Percentiles rank a stretch among this genome's conserved stretches.
Evolutionary conservation across 2,113 vertebrate genomes (phyloP).

Genomic region (Canis aureus): DNA sequence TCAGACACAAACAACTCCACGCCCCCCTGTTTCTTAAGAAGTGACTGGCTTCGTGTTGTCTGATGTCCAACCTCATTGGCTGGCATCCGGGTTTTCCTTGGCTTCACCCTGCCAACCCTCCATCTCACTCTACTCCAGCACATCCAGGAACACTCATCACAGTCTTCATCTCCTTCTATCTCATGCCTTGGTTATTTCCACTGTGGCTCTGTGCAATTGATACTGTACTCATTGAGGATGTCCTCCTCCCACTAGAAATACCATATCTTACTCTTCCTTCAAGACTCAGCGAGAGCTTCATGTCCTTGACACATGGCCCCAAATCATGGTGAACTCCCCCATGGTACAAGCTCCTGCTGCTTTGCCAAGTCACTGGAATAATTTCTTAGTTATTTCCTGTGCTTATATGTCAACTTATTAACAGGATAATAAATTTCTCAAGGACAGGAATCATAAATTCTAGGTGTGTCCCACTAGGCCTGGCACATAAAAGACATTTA

Average conservation of each 20-base stretch:
- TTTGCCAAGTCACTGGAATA: background rate
- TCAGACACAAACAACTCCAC: background rate
- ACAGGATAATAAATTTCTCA: slow-evolving; percentile 58
- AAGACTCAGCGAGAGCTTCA: background rate
- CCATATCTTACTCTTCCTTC: background rate
- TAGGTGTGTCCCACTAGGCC: background rate
- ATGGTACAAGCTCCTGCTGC: background rate
- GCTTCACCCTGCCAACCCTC: rapidly evolving
- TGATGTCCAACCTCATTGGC: background rate
- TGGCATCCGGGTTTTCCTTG: background rate
- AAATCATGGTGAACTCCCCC: background rate
- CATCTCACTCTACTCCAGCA: background rate
- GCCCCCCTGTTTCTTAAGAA: background rate
- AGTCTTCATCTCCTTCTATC: background rate
- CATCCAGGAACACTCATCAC: background rate
- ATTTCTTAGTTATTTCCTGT: slow-evolving; percentile 7
- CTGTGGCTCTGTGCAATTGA: background rate
- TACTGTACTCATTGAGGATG: background rate
- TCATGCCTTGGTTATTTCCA: background rate
- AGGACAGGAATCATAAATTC: slow-evolving; percentile 36
- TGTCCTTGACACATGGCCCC: background rate
- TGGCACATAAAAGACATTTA: slow-evolving; percentile 45
- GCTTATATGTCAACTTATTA: slow-evolving; percentile 49
- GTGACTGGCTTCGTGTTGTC: background rate
- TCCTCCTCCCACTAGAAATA: background rate